phyloP scores from a whole-genome alignment of 1,140 invertebrate genomes.

The Tetramorium parvispinum region DNA sequence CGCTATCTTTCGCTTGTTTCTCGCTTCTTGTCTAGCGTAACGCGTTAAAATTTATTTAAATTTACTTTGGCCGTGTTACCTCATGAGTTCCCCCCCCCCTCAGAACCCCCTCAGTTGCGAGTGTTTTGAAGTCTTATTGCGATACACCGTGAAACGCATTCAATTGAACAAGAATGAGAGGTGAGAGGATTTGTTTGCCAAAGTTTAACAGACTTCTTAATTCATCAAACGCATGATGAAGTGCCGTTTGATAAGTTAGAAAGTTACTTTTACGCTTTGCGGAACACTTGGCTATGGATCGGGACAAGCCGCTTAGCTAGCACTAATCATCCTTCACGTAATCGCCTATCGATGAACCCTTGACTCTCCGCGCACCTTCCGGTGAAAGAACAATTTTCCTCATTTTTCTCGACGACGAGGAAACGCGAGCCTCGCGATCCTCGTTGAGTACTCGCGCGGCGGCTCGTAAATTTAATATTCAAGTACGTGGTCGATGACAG shows the following conservation, averaged over 20 bases:
- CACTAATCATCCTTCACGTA: constrained; percentile 48
- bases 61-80: background rate
- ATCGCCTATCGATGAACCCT: constrained; percentile 11
- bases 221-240: constrained; percentile 13
- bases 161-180: background rate
- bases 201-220: constrained; percentile 9
- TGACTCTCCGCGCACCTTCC: background rate
- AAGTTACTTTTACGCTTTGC: constrained; percentile 55
- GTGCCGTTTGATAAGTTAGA: constrained; percentile 41
- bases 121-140: background rate
- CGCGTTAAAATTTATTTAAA: constrained; percentile 4
- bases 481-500: background rate
- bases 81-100: background rate
- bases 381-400: constrained; percentile 15
- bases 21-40: background rate
- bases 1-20: background rate
- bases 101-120: background rate
- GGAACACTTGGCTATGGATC: constrained; percentile 16
- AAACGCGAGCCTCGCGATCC: background rate
- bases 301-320: constrained; percentile 39
- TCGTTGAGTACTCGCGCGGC: background rate
- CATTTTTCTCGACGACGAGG: background rate
- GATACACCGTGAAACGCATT: background rate
- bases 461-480: background rate
- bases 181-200: background rate